These are phyloP conservation scores for Cryptomyrus ogoouensis DNA, from an alignment of 2,113 vertebrate species.

Conservation along the genomic window DNA sequence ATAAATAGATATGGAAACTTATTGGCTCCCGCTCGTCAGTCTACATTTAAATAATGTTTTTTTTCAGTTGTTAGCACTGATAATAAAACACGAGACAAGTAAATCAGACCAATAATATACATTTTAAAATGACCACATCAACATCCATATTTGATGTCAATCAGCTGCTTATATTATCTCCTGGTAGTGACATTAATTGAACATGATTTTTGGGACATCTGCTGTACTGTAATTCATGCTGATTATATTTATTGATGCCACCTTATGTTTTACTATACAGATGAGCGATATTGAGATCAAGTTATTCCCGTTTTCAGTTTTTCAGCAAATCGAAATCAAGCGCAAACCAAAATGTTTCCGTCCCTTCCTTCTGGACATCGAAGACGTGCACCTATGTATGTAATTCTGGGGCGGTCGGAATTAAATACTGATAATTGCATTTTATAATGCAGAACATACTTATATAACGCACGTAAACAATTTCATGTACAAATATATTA, in stretches of 20 bases:
- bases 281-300: slow-evolving; percentile 3
- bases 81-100: not conserved
- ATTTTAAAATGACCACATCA: not conserved
- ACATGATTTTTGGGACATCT: slow-evolving; percentile 37
- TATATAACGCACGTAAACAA: not conserved
- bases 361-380: not conserved
- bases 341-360: not conserved
- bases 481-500: not conserved
- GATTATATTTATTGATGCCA: slow-evolving; percentile 29
- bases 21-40: not conserved
- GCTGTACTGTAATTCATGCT: slow-evolving; percentile 36
- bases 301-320: not conserved
- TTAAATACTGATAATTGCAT: not conserved
- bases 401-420: not conserved
- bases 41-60: not conserved
- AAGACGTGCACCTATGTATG: not conserved
- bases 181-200: slow-evolving; percentile 31
- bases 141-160: slow-evolving; percentile 15
- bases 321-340: not conserved
- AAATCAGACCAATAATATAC: not conserved
- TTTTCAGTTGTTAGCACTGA: not conserved
- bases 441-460: not conserved
- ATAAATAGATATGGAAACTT: not conserved
- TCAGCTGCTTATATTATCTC: slow-evolving; percentile 14
- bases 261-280: slow-evolving; percentile 26